These are phyloP conservation scores for Cromileptes altivelis DNA, from an alignment of 2,113 vertebrate species.

Conservation along the genomic window DNA sequence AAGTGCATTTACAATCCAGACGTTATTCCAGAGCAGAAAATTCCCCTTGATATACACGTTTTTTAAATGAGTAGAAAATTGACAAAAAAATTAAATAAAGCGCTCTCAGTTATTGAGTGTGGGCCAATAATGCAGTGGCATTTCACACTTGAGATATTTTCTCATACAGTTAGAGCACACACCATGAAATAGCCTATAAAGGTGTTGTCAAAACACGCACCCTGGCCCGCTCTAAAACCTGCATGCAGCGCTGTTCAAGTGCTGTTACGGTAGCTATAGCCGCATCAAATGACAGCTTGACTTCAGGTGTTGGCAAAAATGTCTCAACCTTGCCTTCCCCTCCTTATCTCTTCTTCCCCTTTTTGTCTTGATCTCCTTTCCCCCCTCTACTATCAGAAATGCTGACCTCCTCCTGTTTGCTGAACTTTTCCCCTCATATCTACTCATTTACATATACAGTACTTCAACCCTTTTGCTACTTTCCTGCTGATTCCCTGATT, in stretches of 20 bases:
- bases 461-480: neutral
- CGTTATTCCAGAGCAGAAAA: neutral
- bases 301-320: conserved; percentile 27
- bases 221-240: conserved; percentile 16
- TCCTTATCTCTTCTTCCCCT: neutral
- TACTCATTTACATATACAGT: neutral
- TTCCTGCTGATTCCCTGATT: conserved; percentile 43
- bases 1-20: conserved; percentile 19
- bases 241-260: conserved; percentile 14
- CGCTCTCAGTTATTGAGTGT: conserved; percentile 32
- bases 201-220: conserved; percentile 60
- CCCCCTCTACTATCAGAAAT: conserved; percentile 5
- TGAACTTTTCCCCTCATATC: neutral
- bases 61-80: conserved; percentile 38
- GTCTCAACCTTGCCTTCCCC: neutral
- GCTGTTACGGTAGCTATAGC: conserved; percentile 31
- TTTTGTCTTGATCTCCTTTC: neutral
- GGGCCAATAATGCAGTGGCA: conserved; percentile 31
- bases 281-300: conserved; percentile 41
- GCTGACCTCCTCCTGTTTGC: neutral
- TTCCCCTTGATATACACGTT: conserved; percentile 14
- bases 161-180: conserved; percentile 52
- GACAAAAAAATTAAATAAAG: conserved; percentile 35
- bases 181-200: conserved; percentile 70
- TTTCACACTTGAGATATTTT: conserved; percentile 62